Base-by-base conservation (phyloP, 2,797 vertebrate species). In the Platyrinchus mystaceus region DNA sequence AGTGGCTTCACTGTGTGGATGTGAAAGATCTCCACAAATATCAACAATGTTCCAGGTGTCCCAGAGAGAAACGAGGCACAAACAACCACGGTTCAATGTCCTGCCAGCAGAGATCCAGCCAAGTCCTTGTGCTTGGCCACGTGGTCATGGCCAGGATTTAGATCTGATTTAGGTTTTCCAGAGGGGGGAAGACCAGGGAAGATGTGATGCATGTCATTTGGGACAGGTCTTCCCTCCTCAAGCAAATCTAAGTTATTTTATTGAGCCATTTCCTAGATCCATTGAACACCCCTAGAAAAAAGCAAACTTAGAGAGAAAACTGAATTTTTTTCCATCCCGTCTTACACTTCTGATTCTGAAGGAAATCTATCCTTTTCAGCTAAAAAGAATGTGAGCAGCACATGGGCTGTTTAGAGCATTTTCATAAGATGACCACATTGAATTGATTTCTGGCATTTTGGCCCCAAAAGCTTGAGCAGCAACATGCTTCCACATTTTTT, bases 401-500 rank as follows among this genome's bases (percentile, higher is more conserved):
- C 74, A 26, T 50, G 53, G 66, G 20, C 58, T 62, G 30, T 27
- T 70, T 3, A 49, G 70, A 81, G 71, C 43, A 17, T 69, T 89
- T 62, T 76, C 84, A 26, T 50, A 52, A 78, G 44, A 85, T 84
- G 86, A 89, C 83, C 89, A 90, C 76, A 75, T 88, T 95, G 91
- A 94, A 93, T 15, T 69, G 39, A 95, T 93, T 95, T 70, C 66
- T 60, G 67, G 62, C 26, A 7, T 63, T 30, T 87, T 32, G 43
- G 30, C 53, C 55, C 67, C 64, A 52, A 96, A 76, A 8, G 15
- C 60, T 30, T 8, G 23, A 81, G 84, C 78, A 94, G 78, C 77
- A 94, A 92, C 50, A 68, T 5, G 37, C 68, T 90, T 78, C 88
- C 90, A 89, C 70, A 67, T 95, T 85, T 93, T 81, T 93, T 76